Evolutionary conservation across 1,140 invertebrate species (phyloP), one percentile per base, ranked within the genome.

Genomic region (Zaprionus africanus): DNA sequence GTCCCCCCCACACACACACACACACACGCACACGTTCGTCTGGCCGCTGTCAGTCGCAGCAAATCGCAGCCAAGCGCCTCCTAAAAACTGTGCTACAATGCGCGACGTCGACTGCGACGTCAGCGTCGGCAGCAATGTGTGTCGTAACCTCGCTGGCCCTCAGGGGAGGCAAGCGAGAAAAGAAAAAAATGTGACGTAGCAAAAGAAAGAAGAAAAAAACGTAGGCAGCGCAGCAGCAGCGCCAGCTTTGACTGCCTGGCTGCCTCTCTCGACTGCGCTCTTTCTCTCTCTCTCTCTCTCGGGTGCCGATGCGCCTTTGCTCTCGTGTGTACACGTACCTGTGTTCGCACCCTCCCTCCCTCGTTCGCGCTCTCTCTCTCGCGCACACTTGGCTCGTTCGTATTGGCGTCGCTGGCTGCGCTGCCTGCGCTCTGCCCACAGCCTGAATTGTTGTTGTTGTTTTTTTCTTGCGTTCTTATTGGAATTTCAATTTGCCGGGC

Each of bases 61-160:
- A 84, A 87, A 90, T 87, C 84, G 83, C 84, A 90, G 76, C 63
- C 24, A 36, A 74, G 78, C 70, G 65, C 77, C 85, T 84, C 81
- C 85, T 90, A 90, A 88, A 81, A 78, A 83, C 81, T 86, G 83
- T 86, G 80, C 83, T 86, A 86, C 19, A 65, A 66, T 43, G 62
- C 13, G 31, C 76, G 22, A 36, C 43, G 60, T 53, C 13, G 38
- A 22, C 61, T 43, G 0, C 64, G 41, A 49, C 65, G 68, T 28
- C 59, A 62, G 66, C 85, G 64, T 74, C 81, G 66, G 69, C 62
- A 74, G 41, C 38, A 34, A 34, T 63, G 38, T 38, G 17, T 38
- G 17, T 61, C 83, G 73, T 76, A 80, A 72, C 73, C 72, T 81
- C 70, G 26, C 31, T 72, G 56, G 63, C 19, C 31, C 76, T 51